Conservation (phyloP, 2,888 invertebrate species). For the Melanchra persicariae region DNA sequence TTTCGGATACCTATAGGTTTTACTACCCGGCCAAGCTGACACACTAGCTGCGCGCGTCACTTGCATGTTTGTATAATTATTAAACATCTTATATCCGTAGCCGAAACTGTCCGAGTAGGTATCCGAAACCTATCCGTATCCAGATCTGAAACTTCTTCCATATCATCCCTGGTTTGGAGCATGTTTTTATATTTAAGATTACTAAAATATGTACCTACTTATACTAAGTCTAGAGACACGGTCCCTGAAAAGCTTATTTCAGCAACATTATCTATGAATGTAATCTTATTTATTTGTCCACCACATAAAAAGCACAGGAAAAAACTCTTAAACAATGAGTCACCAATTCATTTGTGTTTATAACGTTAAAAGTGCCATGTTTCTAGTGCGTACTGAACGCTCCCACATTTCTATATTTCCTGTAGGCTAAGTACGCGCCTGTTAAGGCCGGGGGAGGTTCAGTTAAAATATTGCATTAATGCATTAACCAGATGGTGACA, state of each 20-base stretch:
- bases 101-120: too few species aligned
- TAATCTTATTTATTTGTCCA: background rate
- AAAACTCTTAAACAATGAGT: background rate
- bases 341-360: slow-evolving; percentile 4
- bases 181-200: background rate
- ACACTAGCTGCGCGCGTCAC: too few species aligned
- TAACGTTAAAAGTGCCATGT: background rate
- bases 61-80: too few species aligned
- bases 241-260: background rate
- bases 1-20: too few species aligned
- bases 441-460: slow-evolving; percentile 15
- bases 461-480: slow-evolving; percentile 64
- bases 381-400: background rate
- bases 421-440: slow-evolving; percentile 25
- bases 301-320: too few species aligned
- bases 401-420: slow-evolving; percentile 40
- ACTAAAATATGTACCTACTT: background rate
- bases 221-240: background rate
- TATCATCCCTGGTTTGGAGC: too few species aligned
- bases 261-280: background rate
- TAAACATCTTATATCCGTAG: too few species aligned
- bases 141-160: too few species aligned
- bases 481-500: slow-evolving; percentile 66
- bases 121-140: too few species aligned
- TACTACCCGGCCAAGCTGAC: too few species aligned